phyloP scores from a whole-genome alignment of 2,797 vertebrate genomes.

The Podarcis lilfordi region DNA sequence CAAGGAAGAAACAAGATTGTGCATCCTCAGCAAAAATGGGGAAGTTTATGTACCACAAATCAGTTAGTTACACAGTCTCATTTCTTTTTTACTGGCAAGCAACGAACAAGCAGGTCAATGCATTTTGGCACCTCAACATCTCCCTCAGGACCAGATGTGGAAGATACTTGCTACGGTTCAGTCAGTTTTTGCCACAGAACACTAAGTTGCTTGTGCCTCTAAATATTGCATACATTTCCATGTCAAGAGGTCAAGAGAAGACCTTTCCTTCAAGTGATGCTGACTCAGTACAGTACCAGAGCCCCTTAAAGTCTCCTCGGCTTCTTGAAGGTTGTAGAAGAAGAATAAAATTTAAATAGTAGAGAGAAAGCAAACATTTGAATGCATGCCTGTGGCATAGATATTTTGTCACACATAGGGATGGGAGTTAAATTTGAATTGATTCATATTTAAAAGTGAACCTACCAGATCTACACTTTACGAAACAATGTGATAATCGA shows the following conservation, averaged over 20 bases:
- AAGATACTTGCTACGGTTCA: constrained; percentile 4
- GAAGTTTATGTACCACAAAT: constrained; percentile 41
- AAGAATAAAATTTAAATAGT: not conserved
- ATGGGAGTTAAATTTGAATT: no score
- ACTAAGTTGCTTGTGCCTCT: not conserved
- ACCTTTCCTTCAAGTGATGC: constrained; percentile 34
- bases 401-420: no score
- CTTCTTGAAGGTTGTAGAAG: constrained; percentile 13
- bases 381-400: not conserved
- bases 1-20: constrained; percentile 37
- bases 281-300: constrained; percentile 40
- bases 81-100: constrained; percentile 48
- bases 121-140: constrained; percentile 29
- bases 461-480: no score
- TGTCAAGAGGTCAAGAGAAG: constrained; percentile 60
- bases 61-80: constrained; percentile 22
- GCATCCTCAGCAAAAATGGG: constrained; percentile 49
- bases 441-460: no score
- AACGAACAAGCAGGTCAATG: constrained; percentile 51
- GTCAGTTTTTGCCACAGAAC: constrained; percentile 8
- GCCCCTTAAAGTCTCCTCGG: not conserved
- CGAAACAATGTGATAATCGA: no score
- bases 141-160: constrained; percentile 39
- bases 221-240: constrained; percentile 40
- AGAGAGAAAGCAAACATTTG: not conserved